phyloP scores from a whole-genome alignment of 2,888 invertebrate genomes.

The Craniophora ligustri region DNA sequence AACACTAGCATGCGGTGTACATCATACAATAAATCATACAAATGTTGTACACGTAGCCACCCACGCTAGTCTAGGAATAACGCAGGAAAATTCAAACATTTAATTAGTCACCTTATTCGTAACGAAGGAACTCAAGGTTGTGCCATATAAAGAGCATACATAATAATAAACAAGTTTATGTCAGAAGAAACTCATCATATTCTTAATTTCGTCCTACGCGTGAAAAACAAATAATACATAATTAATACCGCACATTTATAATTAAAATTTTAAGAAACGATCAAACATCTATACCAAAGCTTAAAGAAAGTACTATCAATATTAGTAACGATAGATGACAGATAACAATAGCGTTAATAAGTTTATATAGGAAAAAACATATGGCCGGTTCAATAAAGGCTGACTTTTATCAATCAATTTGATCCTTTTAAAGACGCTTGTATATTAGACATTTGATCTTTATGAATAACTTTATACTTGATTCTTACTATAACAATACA shows the following conservation, averaged over 20 bases:
- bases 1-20: constrained; percentile 44
- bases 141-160: constrained; percentile 80
- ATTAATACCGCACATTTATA: constrained; percentile 50
- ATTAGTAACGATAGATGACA: no score
- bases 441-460: no score
- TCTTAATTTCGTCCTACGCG: constrained; percentile 81
- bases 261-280: no score
- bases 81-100: constrained; percentile 83
- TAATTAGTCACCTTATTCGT: constrained; percentile 84
- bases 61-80: constrained; percentile 77
- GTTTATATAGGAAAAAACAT: no score
- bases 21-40: constrained; percentile 56
- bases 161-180: constrained; percentile 83
- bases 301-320: no score
- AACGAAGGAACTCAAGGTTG: constrained; percentile 80
- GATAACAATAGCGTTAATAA: no score
- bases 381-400: no score
- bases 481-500: no score
- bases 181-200: constrained; percentile 83
- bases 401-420: no score
- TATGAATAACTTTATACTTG: no score
- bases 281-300: no score
- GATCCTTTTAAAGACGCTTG: no score
- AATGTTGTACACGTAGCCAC: constrained; percentile 70
- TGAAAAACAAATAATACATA: constrained; percentile 72